Percentiles rank a stretch among this genome's conserved stretches.
phyloP scores from a whole-genome alignment of 2,888 invertebrate genomes.

The Stenichneumon culpator region DNA sequence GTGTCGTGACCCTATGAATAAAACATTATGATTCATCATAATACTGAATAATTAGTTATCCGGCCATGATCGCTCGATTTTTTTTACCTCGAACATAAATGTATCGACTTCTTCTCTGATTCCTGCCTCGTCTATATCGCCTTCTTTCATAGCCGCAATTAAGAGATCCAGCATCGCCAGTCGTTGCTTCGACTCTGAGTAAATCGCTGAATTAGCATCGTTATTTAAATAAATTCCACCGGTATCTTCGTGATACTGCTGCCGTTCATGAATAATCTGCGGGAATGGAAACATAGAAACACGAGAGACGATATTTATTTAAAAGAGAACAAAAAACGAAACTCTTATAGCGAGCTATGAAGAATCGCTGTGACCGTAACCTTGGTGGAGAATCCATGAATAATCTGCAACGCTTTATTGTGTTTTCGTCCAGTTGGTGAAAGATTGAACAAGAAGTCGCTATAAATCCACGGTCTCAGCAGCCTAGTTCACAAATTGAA shows the following conservation, averaged over 20 bases:
- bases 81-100: too few species aligned
- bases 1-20: constrained; percentile 69
- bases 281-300: not conserved
- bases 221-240: too few species aligned
- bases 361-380: not conserved
- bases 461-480: constrained; percentile 64
- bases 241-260: too few species aligned
- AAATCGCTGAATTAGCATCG: too few species aligned
- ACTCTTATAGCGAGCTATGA: not conserved
- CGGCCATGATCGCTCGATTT: not conserved
- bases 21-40: not conserved
- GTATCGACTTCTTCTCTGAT: too few species aligned
- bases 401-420: constrained; percentile 27
- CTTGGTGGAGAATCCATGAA: constrained; percentile 65
- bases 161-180: too few species aligned
- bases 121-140: too few species aligned
- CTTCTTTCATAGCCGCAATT: too few species aligned
- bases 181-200: too few species aligned
- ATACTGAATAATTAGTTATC: not conserved
- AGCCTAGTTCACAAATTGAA: constrained; percentile 34
- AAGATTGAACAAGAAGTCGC: constrained; percentile 1
- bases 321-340: not conserved
- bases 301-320: too few species aligned
- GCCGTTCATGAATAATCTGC: too few species aligned
- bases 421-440: constrained; percentile 38